phyloP scores from a whole-genome alignment of 1,140 invertebrate species.

The Branchinecta lindahli region DNA sequence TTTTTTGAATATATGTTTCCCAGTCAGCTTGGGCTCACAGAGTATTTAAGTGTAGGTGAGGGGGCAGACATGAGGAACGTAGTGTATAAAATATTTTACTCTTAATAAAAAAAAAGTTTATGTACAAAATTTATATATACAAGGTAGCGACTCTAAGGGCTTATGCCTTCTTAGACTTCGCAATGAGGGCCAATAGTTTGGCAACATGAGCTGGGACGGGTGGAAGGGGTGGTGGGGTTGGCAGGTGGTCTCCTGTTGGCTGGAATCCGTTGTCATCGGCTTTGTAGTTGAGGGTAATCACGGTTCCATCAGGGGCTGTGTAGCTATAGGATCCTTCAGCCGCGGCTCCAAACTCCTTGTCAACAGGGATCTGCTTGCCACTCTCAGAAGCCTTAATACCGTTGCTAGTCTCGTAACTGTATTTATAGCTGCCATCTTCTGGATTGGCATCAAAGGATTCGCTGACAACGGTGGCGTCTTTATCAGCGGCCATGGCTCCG shows the following conservation, averaged over 20 bases:
- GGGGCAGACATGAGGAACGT: slow-evolving; percentile 2
- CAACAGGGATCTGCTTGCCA: slow-evolving; percentile 55
- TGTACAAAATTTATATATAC: too few relatives aligned
- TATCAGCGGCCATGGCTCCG: too few relatives aligned
- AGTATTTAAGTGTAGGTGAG: slow-evolving; percentile 15
- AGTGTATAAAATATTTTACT: too few relatives aligned
- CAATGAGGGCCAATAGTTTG: neutral
- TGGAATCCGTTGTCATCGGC: too few relatives aligned
- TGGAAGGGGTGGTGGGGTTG: slow-evolving; percentile 21
- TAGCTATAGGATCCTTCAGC: too few relatives aligned
- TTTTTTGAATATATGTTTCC: neutral
- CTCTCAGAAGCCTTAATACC: slow-evolving; percentile 57
- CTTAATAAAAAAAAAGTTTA: too few relatives aligned
- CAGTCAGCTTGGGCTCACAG: too few relatives aligned
- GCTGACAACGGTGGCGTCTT: too few relatives aligned
- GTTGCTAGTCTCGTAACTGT: slow-evolving; percentile 64
- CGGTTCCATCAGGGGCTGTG: too few relatives aligned
- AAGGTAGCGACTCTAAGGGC: too few relatives aligned
- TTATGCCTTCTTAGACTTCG: too few relatives aligned
- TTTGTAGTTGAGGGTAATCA: too few relatives aligned
- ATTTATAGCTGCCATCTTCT: slow-evolving; percentile 19
- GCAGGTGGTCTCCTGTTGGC: slow-evolving; percentile 23
- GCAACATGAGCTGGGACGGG: slow-evolving; percentile 33
- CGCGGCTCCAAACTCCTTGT: slow-evolving; percentile 11
- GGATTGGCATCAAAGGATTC: neutral